A percentile compares a stretch with the other conserved stretches of the same genome.
Evolutionary conservation across 2,888 invertebrate species (phyloP).

Genomic region (Drosophila pseudotakahashii): DNA sequence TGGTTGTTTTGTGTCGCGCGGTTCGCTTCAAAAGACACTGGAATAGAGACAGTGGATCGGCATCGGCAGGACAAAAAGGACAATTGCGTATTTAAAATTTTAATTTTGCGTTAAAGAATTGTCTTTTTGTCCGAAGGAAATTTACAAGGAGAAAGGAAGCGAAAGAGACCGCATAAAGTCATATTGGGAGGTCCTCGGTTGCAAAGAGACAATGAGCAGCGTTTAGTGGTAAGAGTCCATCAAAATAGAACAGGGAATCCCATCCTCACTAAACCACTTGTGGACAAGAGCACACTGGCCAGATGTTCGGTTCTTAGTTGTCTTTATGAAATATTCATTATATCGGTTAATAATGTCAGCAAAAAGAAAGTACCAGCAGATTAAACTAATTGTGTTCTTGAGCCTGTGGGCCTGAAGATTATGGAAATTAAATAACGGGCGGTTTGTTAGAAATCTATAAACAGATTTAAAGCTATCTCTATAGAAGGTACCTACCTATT

Average conservation of each 20-base stretch:
- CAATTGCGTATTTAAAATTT: slow-evolving; percentile 75
- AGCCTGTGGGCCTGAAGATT: neutral
- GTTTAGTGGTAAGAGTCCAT: slow-evolving; percentile 40
- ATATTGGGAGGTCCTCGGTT: slow-evolving; percentile 75
- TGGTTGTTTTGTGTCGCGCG: slow-evolving; percentile 46
- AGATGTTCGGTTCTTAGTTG: slow-evolving; percentile 28
- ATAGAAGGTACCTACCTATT: no score
- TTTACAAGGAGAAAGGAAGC: slow-evolving; percentile 44
- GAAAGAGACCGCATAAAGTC: slow-evolving; percentile 71
- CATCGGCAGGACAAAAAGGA: slow-evolving; percentile 59
- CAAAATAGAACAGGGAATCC: slow-evolving; percentile 21
- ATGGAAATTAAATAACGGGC: neutral
- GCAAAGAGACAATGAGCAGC: slow-evolving; percentile 30
- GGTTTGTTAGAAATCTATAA: neutral
- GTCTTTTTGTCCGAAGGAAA: slow-evolving; percentile 45
- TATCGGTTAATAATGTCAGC: slow-evolving; percentile 12
- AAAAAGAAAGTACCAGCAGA: neutral
- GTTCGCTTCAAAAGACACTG: slow-evolving; percentile 64
- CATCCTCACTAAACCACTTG: slow-evolving; percentile 31
- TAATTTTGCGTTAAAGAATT: slow-evolving; percentile 65
- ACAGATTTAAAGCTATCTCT: no score
- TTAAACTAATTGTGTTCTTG: neutral
- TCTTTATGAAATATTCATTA: slow-evolving; percentile 17
- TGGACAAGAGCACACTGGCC: slow-evolving; percentile 11
- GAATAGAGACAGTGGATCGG: slow-evolving; percentile 32